A percentile compares a stretch with the other conserved stretches of the same genome.
phyloP scores from a whole-genome alignment of 2,888 invertebrate species.

The Diarsia rubi region DNA sequence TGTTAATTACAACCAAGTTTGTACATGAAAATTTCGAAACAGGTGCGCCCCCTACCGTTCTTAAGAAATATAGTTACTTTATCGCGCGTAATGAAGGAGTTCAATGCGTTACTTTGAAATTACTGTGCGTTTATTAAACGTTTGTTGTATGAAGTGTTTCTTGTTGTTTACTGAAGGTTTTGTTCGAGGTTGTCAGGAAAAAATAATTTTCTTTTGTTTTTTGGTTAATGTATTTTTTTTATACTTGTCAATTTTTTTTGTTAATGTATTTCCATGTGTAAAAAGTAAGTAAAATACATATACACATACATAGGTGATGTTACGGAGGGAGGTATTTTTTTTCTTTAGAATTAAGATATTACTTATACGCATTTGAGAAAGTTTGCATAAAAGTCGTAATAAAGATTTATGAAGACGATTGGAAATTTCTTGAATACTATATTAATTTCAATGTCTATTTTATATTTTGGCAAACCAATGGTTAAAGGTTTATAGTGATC shows the following conservation, averaged over 20 bases:
- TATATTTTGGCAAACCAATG: no score
- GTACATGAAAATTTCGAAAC: slow-evolving; percentile 87
- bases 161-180: slow-evolving; percentile 7
- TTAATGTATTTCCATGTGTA: not conserved
- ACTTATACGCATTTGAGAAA: not conserved
- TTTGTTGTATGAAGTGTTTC: slow-evolving; percentile 27
- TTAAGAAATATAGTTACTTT: slow-evolving; percentile 80
- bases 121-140: slow-evolving; percentile 52
- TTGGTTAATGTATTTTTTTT: not conserved
- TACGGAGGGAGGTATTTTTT: not conserved
- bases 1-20: slow-evolving; percentile 89
- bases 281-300: not conserved
- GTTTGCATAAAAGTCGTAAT: not conserved
- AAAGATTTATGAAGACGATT: not conserved
- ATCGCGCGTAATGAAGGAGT: slow-evolving; percentile 59
- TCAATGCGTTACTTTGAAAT: slow-evolving; percentile 50
- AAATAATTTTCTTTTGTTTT: not conserved
- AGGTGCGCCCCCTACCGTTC: slow-evolving; percentile 77
- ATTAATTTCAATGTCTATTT: not conserved
- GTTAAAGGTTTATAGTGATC: not conserved
- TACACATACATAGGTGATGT: no score
- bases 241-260: no score
- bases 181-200: not conserved
- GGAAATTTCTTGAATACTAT: not conserved
- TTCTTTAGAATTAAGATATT: not conserved